These are phyloP conservation scores for Alloplasta piceator DNA, from an alignment of 2,888 invertebrate species.

Conservation along the genomic window DNA sequence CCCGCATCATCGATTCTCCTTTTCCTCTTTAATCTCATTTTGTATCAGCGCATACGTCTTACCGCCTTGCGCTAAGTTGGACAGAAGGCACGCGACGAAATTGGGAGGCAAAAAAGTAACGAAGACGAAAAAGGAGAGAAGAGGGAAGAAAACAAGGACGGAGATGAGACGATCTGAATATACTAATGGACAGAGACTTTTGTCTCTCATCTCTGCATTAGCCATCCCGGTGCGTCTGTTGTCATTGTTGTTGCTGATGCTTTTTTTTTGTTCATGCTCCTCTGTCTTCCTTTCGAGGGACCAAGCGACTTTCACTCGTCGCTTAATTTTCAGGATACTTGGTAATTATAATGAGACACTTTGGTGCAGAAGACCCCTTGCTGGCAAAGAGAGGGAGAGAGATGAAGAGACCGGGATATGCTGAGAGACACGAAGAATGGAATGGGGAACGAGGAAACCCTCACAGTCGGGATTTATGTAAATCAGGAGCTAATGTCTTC, in stretches of 20 bases:
- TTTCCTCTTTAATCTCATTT: constrained; percentile 59
- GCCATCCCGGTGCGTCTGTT: constrained; percentile 8
- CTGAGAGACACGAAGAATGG: constrained; percentile 32
- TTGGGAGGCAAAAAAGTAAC: constrained; percentile 13
- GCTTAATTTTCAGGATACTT: constrained; percentile 81
- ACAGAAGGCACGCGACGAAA: constrained; percentile 62
- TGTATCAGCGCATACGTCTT: constrained; percentile 58
- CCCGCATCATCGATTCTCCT: constrained; percentile 50
- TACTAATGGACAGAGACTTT: constrained; percentile 46
- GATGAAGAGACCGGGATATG: constrained; percentile 3
- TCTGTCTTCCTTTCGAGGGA: constrained; percentile 4
- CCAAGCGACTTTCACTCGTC: constrained; percentile 74
- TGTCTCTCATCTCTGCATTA: constrained; percentile 49
- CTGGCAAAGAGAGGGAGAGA: constrained; percentile 21
- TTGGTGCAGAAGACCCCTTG: constrained; percentile 69
- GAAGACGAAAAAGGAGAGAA: constrained; percentile 63
- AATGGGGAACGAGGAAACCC: constrained; percentile 41
- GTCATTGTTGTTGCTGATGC: constrained; percentile 26
- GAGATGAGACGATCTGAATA: constrained; percentile 47
- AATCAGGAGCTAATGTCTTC: constrained; percentile 82
- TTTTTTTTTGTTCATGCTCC: background rate
- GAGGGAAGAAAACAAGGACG: constrained; percentile 50
- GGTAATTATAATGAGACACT: constrained; percentile 82
- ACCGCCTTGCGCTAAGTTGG: constrained; percentile 36
- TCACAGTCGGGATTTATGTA: constrained; percentile 77